Base-by-base conservation (phyloP, 2,888 invertebrate species). In the Oligia fasciuncula region DNA sequence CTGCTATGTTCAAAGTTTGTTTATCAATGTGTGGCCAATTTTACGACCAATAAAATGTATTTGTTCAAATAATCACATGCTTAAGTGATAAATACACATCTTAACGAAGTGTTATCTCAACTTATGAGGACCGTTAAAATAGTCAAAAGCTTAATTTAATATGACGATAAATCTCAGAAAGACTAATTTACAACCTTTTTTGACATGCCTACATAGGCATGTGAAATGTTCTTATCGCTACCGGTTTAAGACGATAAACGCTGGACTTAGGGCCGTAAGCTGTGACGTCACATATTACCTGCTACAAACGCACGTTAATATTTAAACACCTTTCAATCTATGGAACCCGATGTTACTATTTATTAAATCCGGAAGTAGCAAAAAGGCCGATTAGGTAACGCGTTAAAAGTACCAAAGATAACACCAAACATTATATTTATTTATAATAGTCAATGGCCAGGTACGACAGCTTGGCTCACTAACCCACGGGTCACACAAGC, bases 401-500 rank as follows among this genome's bases (percentile, higher is more conserved):
- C 72, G n/a, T 71, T 67, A 79, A 78, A 87, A 69, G 71, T 77
- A 54, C 57, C 62, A 46, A 80, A 82, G 46, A 76, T 73, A 77
- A 57, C 76, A 80, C 54, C 69, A 79, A 80, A 82, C 62, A 76
- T 67, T 67, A 62, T 68, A 63, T 81, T 81, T 81, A 80, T 80
- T 81, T 63, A 77, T 68, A 73, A 81, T 76, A 72, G 35, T 69
- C 85, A 76, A 77, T 88, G 77, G 84, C 76, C 73, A 87, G 74
- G 82, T 82, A 85, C 88, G 80, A 87, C 85, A 77, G 84, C 89
- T 90, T 92, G 94, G 93, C 93, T 94, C 88, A 94, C 93, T 95
- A 93, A 95, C 95, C 95, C 85, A 81, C 76, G 88, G 94, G 93
- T 95, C 93, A 89, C 87, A 85, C 81, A 88, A 76, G 80, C 77